Base-by-base conservation (phyloP, 2,888 invertebrate species). In the Nasonia oneida region DNA sequence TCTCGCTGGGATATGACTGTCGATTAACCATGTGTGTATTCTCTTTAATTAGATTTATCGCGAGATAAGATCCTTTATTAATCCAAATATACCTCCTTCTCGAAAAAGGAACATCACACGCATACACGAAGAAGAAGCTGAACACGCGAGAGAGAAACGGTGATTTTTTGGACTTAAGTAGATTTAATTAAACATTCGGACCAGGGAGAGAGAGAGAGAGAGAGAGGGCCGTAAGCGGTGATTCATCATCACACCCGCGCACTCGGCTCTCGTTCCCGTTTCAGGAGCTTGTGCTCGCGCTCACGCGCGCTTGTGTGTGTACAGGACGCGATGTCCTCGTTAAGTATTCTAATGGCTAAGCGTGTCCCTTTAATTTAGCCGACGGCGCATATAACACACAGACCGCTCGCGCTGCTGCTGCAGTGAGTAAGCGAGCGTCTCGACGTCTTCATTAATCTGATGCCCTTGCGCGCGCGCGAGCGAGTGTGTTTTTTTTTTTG, bases 231-330 rank as follows among this genome's bases (percentile, higher is more conserved):
- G 84, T 50, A 61, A 57, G 89, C 89, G 87, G 91, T 93, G 93
- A 93, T 93, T 93, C 93, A 92, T 93, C 93, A 92, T 93, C 92
- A 92, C 93, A 93, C 93, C 93, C 93, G 93, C 93, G 93, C 93
- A 92, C 89, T 89, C 39, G 39, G 12, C 75, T 57, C 61, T 57
- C 61, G 23, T 23, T 81, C 74, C 23, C 70, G n/a, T 14, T 53
- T 64, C 37, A 42, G 37, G 29, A 42, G 29, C 42, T 12, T 18
- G 37, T 61, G 47, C 12, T 39, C 42, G 39, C 6, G 77, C 50
- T 8, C 12, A 47, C 12, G 39, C 8, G 29, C 39, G 67, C 18
- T 23, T 15, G 39, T 50, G 64, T 50, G 64, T 33, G 53, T 33
- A 53, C 71, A 50, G 57, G 23, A 79, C 73, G 87, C 91, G 90